phyloP scores from a whole-genome alignment of 1,140 invertebrate genomes.

The Lordiphosa clarofinis region DNA sequence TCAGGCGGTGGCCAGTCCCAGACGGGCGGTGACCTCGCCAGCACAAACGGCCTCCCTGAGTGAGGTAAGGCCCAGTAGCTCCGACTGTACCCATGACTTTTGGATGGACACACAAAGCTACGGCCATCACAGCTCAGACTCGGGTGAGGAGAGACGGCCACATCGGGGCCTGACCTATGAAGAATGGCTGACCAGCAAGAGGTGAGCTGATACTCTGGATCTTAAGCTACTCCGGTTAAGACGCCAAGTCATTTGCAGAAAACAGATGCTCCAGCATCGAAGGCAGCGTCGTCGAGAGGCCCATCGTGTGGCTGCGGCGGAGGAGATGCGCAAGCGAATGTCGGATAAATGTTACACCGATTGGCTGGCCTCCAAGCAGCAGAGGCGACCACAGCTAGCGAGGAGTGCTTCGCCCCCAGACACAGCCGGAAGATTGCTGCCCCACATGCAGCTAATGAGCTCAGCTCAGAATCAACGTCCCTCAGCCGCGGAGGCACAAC shows the following conservation, averaged over 20 bases:
- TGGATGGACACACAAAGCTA: too few species aligned
- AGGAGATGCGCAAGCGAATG: conserved; percentile 23
- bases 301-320: conserved; percentile 3
- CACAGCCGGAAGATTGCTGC: background rate
- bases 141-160: too few species aligned
- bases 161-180: conserved; percentile 1
- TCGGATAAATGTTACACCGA: conserved; percentile 17
- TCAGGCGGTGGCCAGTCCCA: conserved; percentile 5
- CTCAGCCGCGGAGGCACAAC: conserved; percentile 7
- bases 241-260: conserved; percentile 1
- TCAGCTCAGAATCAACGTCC: conserved; percentile 1
- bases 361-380: conserved; percentile 29
- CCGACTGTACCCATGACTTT: background rate
- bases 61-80: background rate
- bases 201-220: background rate
- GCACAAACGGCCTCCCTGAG: background rate
- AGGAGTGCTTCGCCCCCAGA: too few species aligned
- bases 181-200: conserved; percentile 6
- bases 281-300: conserved; percentile 12
- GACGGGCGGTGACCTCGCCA: background rate
- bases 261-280: background rate
- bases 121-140: too few species aligned
- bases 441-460: background rate
- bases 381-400: background rate
- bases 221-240: background rate